Evolutionary conservation across 1,140 invertebrate species (phyloP).

Genomic region (Drosophila nasuta): DNA sequence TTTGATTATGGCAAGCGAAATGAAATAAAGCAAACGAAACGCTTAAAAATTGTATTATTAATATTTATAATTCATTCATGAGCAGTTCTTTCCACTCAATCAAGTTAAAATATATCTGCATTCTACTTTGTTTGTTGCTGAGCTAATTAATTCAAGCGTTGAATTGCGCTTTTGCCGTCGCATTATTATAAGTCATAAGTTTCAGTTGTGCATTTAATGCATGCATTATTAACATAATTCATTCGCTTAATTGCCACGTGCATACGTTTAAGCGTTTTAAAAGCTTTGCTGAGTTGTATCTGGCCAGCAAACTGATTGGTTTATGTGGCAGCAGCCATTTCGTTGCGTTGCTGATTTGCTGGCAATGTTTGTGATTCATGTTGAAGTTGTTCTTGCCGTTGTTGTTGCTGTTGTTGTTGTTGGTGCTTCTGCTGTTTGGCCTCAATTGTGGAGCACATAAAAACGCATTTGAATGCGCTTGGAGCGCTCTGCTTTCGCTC

Average conservation of each 20-base stretch:
- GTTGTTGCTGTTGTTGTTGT: background rate
- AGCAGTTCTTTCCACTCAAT: no score
- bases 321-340: slow-evolving; percentile 19
- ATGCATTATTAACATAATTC: slow-evolving; percentile 28
- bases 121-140: background rate
- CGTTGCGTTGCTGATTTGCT: slow-evolving; percentile 28
- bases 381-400: background rate
- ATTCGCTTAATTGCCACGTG: slow-evolving; percentile 16
- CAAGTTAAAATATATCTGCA: no score
- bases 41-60: no score
- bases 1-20: no score
- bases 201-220: slow-evolving; percentile 5
- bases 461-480: slow-evolving; percentile 31
- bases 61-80: no score
- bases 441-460: slow-evolving; percentile 16
- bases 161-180: no score
- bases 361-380: background rate
- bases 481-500: background rate
- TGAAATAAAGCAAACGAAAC: no score
- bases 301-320: slow-evolving; percentile 21
- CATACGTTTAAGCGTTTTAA: slow-evolving; percentile 16
- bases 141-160: background rate
- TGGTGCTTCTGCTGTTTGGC: background rate
- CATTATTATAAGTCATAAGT: no score
- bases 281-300: background rate